Percentiles rank a stretch among this genome's conserved stretches.
Conservation (phyloP, 2,888 invertebrate genomes). For the Acronicta aceris region DNA sequence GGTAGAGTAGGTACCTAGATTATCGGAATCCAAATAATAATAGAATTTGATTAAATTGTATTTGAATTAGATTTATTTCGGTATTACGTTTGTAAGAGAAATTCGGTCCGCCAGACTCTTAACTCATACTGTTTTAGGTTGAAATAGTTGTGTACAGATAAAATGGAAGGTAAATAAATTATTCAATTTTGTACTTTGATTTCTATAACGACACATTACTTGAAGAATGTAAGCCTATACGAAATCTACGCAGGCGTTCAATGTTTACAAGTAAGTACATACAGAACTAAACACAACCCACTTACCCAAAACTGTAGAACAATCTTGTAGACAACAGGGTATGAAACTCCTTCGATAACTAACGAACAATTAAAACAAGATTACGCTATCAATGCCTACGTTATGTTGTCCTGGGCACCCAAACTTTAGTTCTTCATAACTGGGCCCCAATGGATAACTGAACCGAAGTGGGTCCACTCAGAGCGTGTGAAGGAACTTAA, state of each 20-base stretch:
- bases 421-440: slow-evolving; percentile 48
- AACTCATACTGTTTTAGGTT: too few relatives aligned
- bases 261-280: neutral
- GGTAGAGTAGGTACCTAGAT: too few relatives aligned
- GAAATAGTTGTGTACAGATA: too few relatives aligned
- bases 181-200: too few relatives aligned
- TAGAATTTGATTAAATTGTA: too few relatives aligned
- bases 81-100: too few relatives aligned
- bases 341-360: slow-evolving; percentile 35
- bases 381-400: slow-evolving; percentile 46
- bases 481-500: slow-evolving; percentile 15
- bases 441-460: slow-evolving; percentile 18
- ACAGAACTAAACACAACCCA: slow-evolving; percentile 30
- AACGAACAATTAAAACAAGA: slow-evolving; percentile 53
- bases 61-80: too few relatives aligned
- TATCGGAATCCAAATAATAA: too few relatives aligned
- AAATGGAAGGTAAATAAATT: too few relatives aligned
- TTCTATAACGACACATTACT: too few relatives aligned
- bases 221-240: too few relatives aligned
- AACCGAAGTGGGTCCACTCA: slow-evolving; percentile 11
- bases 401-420: slow-evolving; percentile 24
- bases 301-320: slow-evolving; percentile 18
- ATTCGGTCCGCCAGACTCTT: too few relatives aligned
- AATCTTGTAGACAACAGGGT: slow-evolving; percentile 31
- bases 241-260: neutral